phyloP scores from a whole-genome alignment of 2,888 invertebrate species.

The Teinopalpus imperialis region DNA sequence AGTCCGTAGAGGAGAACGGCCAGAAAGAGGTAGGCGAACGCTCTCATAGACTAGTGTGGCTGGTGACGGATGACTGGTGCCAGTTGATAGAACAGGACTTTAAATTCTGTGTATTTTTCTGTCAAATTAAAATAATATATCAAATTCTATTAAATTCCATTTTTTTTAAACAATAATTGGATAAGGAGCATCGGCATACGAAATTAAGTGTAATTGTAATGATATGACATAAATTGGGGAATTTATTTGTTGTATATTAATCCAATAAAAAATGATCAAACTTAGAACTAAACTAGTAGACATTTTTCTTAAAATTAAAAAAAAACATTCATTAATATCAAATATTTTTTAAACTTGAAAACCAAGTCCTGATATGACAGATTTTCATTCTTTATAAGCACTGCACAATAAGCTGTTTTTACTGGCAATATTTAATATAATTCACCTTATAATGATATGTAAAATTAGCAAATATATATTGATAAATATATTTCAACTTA shows the following conservation, averaged over 20 bases:
- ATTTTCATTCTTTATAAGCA: constrained; percentile 5
- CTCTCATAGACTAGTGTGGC: constrained; percentile 50
- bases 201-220: background rate
- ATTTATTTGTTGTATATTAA: too few relatives aligned
- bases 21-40: constrained; percentile 78
- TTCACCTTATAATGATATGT: background rate
- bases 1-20: constrained; percentile 81
- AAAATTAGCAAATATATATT: too few relatives aligned
- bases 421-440: constrained; percentile 5
- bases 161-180: constrained; percentile 11
- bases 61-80: constrained; percentile 51
- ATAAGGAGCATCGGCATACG: constrained; percentile 24
- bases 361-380: constrained; percentile 16
- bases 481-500: too few relatives aligned
- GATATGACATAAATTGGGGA: background rate
- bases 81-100: constrained; percentile 37
- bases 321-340: too few relatives aligned
- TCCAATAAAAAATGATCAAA: too few relatives aligned
- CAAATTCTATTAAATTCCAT: constrained; percentile 17
- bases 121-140: constrained; percentile 3
- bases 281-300: background rate
- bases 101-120: constrained; percentile 18
- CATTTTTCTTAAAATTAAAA: background rate
- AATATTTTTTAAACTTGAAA: too few relatives aligned
- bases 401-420: constrained; percentile 14